Base-by-base conservation (phyloP, 2,113 vertebrate species). In the Alethe castanea region DNA sequence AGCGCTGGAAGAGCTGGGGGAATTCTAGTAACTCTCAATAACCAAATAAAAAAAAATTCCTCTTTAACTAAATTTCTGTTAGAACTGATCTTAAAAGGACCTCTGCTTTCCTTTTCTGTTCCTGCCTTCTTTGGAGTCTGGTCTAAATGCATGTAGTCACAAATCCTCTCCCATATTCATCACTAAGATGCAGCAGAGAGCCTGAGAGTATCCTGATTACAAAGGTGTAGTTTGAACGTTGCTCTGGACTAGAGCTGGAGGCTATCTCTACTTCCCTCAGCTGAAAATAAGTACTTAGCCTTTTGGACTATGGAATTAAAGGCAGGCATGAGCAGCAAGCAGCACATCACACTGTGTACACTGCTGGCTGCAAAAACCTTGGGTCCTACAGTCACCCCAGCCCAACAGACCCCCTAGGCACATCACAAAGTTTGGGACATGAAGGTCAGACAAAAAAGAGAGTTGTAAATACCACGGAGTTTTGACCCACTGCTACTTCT, bases 251-350 rank as follows among this genome's bases (percentile, higher is more conserved):
- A 47, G 33, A 91, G 87, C 81, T 89, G 84, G 72, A 96, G 73
- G 72, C 77, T 50, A 33, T 61, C 77, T 78, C 81, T 92, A 31
- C 72, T 92, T 88, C 67, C 47, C 56, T 66, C 0, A 0, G 35
- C 60, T 73, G 72, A 81, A 94, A 96, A 52, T 42, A 65, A 83
- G 28, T 59, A 86, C 83, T 70, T 66, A 66, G 87, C 38, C 90
- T 95, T 84, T 95, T 94, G 92, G 87, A 91, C 84, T 91, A 50
- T 74, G 77, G 84, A 96, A 92, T 87, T 89, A 84, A 78, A 92
- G 59, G 82, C 79, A 92, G 71, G 44, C 44, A 88, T 3, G 52
- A 89, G 61, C 56, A 84, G 92, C 65, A 71, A 84, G 91, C 65
- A 78, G 69, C 38, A 64, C 77, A 81, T 84, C 86, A 42, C 52